A percentile compares a stretch with the other conserved stretches of the same genome.
Conservation (phyloP, 2,797 vertebrate genomes). For the Gila robusta region DNA sequence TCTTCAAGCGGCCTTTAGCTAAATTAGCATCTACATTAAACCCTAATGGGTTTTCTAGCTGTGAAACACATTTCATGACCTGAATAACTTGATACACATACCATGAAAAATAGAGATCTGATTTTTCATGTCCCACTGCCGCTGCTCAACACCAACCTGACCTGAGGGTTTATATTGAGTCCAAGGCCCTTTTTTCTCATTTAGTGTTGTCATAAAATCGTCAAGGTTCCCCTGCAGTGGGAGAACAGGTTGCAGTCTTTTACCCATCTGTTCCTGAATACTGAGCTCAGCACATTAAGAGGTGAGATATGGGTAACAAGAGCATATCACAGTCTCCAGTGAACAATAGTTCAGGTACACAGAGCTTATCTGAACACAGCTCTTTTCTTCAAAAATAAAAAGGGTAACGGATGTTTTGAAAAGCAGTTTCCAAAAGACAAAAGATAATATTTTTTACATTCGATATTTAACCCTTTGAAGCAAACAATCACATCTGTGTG, state of each 20-base stretch:
- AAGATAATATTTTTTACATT: too few species aligned
- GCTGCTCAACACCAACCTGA: slow-evolving; percentile 17
- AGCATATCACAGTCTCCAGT: slow-evolving; percentile 44
- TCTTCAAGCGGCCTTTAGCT: neutral
- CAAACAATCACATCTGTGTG: too few species aligned
- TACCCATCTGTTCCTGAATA: slow-evolving; percentile 36
- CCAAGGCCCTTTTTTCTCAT: slow-evolving; percentile 25
- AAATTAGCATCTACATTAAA: slow-evolving; percentile 14
- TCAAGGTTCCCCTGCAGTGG: slow-evolving; percentile 41
- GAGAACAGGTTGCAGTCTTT: slow-evolving; percentile 38
- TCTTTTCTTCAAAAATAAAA: neutral
- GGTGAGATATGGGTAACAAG: slow-evolving; percentile 51
- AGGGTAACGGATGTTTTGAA: neutral
- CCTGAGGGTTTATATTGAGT: slow-evolving; percentile 35
- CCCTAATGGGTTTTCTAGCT: slow-evolving; percentile 23
- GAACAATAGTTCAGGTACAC: slow-evolving; percentile 49
- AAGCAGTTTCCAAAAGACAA: too few species aligned
- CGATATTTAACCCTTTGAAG: too few species aligned
- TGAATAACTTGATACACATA: slow-evolving; percentile 14
- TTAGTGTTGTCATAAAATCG: slow-evolving; percentile 45
- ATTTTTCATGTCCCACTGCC: slow-evolving; percentile 19
- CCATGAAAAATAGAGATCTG: slow-evolving; percentile 15
- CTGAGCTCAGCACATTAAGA: slow-evolving; percentile 40
- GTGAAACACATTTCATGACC: slow-evolving; percentile 6
- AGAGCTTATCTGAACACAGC: slow-evolving; percentile 5